A percentile compares a stretch with the other conserved stretches of the same genome.
phyloP scores from a whole-genome alignment of 2,113 vertebrate species.

The Poeciliopsis retropinna region DNA sequence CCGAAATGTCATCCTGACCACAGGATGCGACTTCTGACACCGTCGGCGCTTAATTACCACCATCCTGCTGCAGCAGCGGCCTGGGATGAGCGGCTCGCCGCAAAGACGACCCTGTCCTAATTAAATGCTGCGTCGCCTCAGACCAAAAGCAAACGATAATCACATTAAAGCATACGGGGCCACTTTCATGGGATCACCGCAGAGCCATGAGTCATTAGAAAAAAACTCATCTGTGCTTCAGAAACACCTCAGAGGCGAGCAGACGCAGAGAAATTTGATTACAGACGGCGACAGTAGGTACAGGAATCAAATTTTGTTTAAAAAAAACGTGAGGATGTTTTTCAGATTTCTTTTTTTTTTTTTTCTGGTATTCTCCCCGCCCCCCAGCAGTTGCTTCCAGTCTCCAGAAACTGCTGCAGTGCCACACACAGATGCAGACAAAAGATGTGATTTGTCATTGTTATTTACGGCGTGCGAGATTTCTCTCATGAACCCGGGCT shows the following conservation, averaged over 20 bases:
- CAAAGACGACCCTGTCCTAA: constrained; percentile 60
- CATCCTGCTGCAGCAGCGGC: constrained; percentile 56
- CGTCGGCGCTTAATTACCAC: constrained; percentile 44
- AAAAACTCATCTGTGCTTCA: constrained; percentile 2
- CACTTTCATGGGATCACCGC: constrained; percentile 48
- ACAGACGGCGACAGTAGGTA: not conserved
- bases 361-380: no score
- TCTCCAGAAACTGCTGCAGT: not conserved
- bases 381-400: not conserved
- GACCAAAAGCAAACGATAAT: constrained; percentile 64
- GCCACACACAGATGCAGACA: not conserved
- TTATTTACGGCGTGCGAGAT: not conserved
- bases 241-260: constrained; percentile 14
- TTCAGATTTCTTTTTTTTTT: not conserved
- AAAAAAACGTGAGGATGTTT: not conserved
- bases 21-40: constrained; percentile 52
- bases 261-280: not conserved
- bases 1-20: constrained; percentile 30
- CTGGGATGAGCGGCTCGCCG: constrained; percentile 51
- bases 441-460: not conserved
- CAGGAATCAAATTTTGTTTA: not conserved
- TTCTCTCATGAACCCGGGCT: not conserved
- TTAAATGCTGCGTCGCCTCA: constrained; percentile 61
- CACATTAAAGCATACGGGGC: constrained; percentile 55
- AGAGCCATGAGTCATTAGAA: constrained; percentile 18